Evolutionary conservation across 2,113 vertebrate species (phyloP).

Genomic region (Lipophrys pholis): DNA sequence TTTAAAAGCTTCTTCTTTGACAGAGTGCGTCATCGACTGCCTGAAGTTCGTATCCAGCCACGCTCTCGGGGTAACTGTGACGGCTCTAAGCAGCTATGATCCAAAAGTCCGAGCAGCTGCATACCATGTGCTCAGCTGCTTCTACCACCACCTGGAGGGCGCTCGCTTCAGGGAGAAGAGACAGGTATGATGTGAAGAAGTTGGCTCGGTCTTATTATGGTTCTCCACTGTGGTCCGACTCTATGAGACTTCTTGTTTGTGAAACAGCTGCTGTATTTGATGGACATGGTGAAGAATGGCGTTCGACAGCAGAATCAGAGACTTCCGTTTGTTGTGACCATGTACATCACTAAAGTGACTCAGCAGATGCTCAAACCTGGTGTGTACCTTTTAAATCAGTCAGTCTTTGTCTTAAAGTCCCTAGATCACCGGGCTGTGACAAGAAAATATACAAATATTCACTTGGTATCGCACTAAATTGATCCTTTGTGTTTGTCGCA

Average conservation of each 20-base stretch:
- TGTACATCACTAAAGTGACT: conserved; percentile 88
- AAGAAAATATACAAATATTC: too few relatives aligned
- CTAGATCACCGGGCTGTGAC: too few relatives aligned
- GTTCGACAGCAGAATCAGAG: conserved; percentile 86
- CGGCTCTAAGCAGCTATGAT: conserved; percentile 94
- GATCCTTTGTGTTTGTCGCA: too few relatives aligned
- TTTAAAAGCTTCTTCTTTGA: not conserved
- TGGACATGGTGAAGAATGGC: conserved; percentile 91
- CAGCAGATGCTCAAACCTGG: conserved; percentile 93
- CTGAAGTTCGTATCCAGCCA: conserved; percentile 91
- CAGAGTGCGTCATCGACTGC: conserved; percentile 93
- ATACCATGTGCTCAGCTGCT: conserved; percentile 87
- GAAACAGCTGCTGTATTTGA: conserved; percentile 89
- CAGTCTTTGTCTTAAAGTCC: not conserved
- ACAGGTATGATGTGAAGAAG: conserved; percentile 81
- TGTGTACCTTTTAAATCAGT: conserved; percentile 65
- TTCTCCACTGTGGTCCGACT: not conserved
- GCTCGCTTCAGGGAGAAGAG: conserved; percentile 88
- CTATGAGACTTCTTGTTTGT: conserved; percentile 22
- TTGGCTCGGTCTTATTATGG: not conserved
- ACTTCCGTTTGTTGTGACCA: conserved; percentile 86
- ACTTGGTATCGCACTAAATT: too few relatives aligned
- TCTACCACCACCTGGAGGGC: conserved; percentile 90
- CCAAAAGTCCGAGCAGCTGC: conserved; percentile 87
- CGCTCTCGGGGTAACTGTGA: conserved; percentile 87